Percentiles rank a stretch among this genome's conserved stretches.
Conservation (phyloP, 2,888 invertebrate genomes). For the Ptychoptera albimana region DNA sequence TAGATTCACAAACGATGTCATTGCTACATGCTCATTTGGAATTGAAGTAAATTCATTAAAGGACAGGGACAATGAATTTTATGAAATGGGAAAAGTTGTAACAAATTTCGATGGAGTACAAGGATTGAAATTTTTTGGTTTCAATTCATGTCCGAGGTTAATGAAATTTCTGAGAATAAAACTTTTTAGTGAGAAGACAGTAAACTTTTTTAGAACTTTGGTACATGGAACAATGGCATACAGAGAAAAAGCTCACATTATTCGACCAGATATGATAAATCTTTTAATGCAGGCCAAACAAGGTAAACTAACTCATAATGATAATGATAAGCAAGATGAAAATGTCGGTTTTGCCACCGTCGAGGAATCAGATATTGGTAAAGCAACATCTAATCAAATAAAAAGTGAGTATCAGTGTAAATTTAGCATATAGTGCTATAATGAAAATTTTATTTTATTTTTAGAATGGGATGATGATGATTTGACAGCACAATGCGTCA, state of each 20-base stretch:
- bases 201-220: neutral
- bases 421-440: no score
- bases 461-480: constrained; percentile 33
- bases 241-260: neutral
- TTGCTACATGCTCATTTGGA: constrained; percentile 33
- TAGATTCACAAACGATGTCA: constrained; percentile 28
- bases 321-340: constrained; percentile 2
- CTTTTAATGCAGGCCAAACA: constrained; percentile 29
- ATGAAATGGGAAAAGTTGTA: constrained; percentile 32
- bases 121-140: neutral
- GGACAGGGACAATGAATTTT: constrained; percentile 37
- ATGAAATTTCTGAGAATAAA: neutral
- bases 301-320: neutral
- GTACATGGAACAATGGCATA: constrained; percentile 1
- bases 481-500: constrained; percentile 38
- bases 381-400: neutral
- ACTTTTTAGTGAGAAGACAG: neutral
- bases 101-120: constrained; percentile 24
- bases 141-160: neutral
- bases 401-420: neutral
- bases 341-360: constrained; percentile 17
- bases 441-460: neutral
- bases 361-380: constrained; percentile 15
- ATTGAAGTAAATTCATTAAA: constrained; percentile 35
- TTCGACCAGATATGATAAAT: constrained; percentile 26